phyloP scores from a whole-genome alignment of 2,888 invertebrate genomes.

The Lymantria dispar region DNA sequence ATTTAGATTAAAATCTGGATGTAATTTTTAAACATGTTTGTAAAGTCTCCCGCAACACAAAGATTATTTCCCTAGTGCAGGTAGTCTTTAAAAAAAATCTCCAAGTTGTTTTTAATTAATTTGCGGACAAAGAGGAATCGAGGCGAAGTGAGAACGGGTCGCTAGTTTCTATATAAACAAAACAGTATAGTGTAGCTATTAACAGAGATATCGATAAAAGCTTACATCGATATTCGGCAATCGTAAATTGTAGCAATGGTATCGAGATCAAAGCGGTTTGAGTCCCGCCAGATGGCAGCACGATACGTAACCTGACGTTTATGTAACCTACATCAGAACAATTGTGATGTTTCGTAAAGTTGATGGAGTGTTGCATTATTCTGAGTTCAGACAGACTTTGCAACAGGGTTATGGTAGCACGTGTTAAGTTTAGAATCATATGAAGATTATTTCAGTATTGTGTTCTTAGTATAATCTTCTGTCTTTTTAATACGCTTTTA shows the following conservation, averaged over 20 bases:
- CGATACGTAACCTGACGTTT: constrained; percentile 20
- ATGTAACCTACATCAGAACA: constrained; percentile 27
- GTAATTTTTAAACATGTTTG: no score
- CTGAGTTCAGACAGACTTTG: not conserved
- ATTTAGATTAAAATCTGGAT: no score
- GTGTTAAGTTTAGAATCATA: not conserved
- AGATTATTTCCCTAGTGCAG: no score
- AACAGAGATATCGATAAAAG: constrained; percentile 11
- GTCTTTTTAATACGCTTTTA: no score
- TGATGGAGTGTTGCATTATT: not conserved
- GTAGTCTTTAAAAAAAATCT: no score
- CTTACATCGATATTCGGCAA: constrained; percentile 7
- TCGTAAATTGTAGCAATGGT: constrained; percentile 9
- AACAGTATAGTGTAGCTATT: constrained; percentile 3
- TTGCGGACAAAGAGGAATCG: no score
- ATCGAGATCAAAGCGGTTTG: constrained; percentile 26
- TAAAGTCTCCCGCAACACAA: no score
- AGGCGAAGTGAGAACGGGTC: no score
- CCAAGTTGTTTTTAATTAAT: no score
- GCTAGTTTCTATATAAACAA: not conserved
- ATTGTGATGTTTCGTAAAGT: not conserved
- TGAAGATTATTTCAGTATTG: not conserved
- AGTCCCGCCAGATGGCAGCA: constrained; percentile 22
- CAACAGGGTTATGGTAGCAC: not conserved
- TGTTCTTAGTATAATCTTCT: no score